A percentile compares a stretch with the other conserved stretches of the same genome.
phyloP scores from a whole-genome alignment of 2,113 vertebrate genomes.

The Emydocephalus ijimae region DNA sequence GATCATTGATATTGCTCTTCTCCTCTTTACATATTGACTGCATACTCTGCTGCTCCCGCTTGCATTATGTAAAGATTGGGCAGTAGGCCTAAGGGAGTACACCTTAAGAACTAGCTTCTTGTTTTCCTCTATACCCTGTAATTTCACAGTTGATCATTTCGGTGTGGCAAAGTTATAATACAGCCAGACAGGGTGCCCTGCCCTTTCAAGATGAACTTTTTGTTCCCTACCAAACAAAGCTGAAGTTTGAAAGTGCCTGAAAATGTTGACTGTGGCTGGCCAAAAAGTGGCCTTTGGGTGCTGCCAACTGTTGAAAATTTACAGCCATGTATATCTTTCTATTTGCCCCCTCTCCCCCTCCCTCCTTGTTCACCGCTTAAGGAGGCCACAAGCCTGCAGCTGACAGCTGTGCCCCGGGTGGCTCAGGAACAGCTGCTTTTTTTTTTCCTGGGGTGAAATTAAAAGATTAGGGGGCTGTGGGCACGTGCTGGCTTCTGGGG shows the following conservation, averaged over 20 bases:
- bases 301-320: conserved; percentile 91
- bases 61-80: conserved; percentile 12
- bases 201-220: conserved; percentile 49
- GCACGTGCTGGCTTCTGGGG: conserved; percentile 81
- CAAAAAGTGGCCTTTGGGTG: conserved; percentile 73
- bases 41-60: conserved; percentile 19
- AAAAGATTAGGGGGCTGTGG: conserved; percentile 81
- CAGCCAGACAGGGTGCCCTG: conserved; percentile 42
- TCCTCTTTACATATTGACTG: not conserved
- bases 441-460: conserved; percentile 77
- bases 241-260: not conserved
- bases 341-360: conserved; percentile 23
- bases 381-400: conserved; percentile 69
- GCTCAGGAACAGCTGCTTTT: conserved; percentile 92
- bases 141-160: conserved; percentile 55
- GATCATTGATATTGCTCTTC: not conserved
- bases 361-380: conserved; percentile 69
- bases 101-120: not conserved
- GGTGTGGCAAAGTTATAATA: conserved; percentile 45
- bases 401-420: conserved; percentile 88
- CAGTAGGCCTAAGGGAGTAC: not conserved
- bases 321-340: conserved; percentile 62
- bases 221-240: conserved; percentile 45
- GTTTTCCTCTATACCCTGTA: conserved; percentile 32
- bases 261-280: not conserved